Evolutionary conservation across 2,888 invertebrate species (phyloP).

Genomic region (Drosophila fungiperda): DNA sequence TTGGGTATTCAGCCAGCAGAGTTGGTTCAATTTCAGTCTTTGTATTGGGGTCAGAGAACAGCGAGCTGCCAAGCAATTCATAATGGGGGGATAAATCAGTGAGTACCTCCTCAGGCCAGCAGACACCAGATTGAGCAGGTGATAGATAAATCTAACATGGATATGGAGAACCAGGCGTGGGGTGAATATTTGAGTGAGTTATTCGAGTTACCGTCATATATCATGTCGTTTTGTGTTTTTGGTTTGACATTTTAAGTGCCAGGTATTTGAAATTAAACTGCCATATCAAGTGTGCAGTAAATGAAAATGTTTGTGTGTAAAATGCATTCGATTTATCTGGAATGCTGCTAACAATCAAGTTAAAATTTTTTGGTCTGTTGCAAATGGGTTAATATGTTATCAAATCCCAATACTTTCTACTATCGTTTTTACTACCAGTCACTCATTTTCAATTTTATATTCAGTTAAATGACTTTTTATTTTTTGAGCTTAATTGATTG

Average conservation of each 20-base stretch:
- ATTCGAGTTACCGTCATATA: slow-evolving; percentile 58
- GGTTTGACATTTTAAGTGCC: slow-evolving; percentile 69
- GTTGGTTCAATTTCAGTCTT: slow-evolving; percentile 1
- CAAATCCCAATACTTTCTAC: too few relatives aligned
- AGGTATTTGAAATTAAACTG: slow-evolving; percentile 31
- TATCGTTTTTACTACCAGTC: not conserved
- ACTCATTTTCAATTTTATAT: not conserved
- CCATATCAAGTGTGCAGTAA: slow-evolving; percentile 6
- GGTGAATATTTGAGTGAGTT: slow-evolving; percentile 55
- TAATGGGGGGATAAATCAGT: slow-evolving; percentile 62
- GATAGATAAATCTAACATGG: not conserved
- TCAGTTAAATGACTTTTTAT: not conserved
- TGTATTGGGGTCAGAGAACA: not conserved
- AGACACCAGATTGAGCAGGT: not conserved
- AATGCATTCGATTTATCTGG: not conserved
- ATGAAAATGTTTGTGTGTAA: not conserved
- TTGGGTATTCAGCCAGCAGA: slow-evolving; percentile 14
- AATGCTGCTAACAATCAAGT: not conserved
- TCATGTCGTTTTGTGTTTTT: slow-evolving; percentile 47
- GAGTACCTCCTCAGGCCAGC: slow-evolving; percentile 28
- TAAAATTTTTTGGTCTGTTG: not conserved
- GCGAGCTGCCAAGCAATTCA: slow-evolving; percentile 15
- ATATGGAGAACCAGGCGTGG: not conserved
- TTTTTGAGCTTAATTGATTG: not conserved
- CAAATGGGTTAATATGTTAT: not conserved